These are phyloP conservation scores for Agrilus planipennis DNA, from an alignment of 1,140 invertebrate species.

Conservation along the genomic window DNA sequence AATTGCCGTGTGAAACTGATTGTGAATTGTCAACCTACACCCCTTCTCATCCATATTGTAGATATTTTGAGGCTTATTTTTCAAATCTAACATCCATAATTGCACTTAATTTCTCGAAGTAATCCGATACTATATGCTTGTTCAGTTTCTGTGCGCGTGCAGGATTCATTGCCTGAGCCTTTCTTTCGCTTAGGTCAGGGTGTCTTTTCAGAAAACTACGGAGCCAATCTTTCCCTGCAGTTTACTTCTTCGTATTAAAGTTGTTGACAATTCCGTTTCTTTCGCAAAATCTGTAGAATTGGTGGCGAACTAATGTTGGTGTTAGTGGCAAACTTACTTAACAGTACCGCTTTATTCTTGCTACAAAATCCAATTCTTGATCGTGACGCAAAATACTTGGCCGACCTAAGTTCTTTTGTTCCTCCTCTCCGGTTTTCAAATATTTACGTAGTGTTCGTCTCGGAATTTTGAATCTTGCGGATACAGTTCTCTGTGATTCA, in stretches of 20 bases:
- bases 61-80: conserved; percentile 19
- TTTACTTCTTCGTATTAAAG: conserved; percentile 8
- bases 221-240: conserved; percentile 20
- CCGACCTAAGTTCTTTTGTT: too few relatives aligned
- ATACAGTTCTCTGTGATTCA: too few relatives aligned
- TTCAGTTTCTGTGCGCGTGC: conserved; percentile 30
- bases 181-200: conserved; percentile 16
- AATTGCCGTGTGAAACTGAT: too few relatives aligned
- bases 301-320: conserved; percentile 4
- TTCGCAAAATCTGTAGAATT: neutral
- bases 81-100: too few relatives aligned
- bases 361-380: too few relatives aligned
- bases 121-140: conserved; percentile 24
- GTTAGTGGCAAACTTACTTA: conserved; percentile 4
- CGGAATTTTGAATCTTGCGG: too few relatives aligned
- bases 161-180: conserved; percentile 27
- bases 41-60: conserved; percentile 30
- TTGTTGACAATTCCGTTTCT: conserved; percentile 4
- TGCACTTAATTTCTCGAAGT: conserved; percentile 22
- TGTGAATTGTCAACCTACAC: conserved; percentile 20
- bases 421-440: too few relatives aligned
- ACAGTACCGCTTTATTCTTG: too few relatives aligned
- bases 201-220: conserved; percentile 19
- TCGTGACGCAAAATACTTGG: too few relatives aligned
- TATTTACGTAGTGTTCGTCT: too few relatives aligned